These are phyloP conservation scores for Sarcophaga carnaria DNA, from an alignment of 2,888 invertebrate species.

Conservation along the genomic window DNA sequence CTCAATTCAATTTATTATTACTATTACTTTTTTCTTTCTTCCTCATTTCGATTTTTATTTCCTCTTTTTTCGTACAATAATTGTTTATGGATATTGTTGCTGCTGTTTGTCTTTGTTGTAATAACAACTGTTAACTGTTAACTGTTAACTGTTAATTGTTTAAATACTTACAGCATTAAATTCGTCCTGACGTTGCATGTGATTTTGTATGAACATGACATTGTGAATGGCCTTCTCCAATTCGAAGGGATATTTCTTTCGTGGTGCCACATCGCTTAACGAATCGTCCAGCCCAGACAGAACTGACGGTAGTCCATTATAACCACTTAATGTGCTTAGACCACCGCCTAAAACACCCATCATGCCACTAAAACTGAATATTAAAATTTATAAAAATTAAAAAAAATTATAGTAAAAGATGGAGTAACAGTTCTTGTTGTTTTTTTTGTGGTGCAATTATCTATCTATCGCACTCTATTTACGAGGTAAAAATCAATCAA, in stretches of 20 bases:
- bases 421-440: neutral
- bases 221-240: constrained; percentile 96
- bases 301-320: constrained; percentile 92
- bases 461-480: too few species aligned
- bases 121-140: neutral
- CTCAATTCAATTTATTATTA: neutral
- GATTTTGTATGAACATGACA: constrained; percentile 97
- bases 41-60: neutral
- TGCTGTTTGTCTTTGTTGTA: neutral
- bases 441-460: neutral
- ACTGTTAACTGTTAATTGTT: neutral
- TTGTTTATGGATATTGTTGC: neutral
- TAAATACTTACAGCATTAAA: constrained; percentile 91
- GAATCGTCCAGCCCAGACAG: constrained; percentile 93
- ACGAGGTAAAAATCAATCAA: neutral
- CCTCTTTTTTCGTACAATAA: neutral
- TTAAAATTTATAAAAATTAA: constrained; percentile 14
- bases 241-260: constrained; percentile 95
- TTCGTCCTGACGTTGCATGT: constrained; percentile 96
- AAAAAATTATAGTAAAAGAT: neutral
- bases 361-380: constrained; percentile 87
- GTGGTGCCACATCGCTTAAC: constrained; percentile 88
- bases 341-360: constrained; percentile 88
- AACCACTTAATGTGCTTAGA: constrained; percentile 84
- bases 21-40: neutral